Evolutionary conservation across 1,140 invertebrate genomes (phyloP), one percentile per base, ranked within the genome.

Genomic region (Ganaspis sp.): DNA sequence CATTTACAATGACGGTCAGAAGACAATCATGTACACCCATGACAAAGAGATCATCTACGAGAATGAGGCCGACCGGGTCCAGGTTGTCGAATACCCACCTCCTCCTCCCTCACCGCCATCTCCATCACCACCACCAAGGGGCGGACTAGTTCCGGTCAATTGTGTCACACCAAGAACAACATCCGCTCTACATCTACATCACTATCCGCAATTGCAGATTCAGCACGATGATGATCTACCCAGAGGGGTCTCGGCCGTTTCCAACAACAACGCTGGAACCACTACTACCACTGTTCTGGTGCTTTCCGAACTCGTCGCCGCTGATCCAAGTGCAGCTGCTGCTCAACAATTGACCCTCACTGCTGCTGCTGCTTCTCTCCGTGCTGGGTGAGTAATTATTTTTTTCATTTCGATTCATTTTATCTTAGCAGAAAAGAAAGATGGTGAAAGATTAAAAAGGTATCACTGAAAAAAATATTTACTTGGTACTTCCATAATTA

Each of bases 1-100:
- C 73, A 96, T 96, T 82, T 96, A 96, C 88, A 95, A 95, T 85
- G 95, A 96, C 81, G 95, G 95, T 29, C 95, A 95, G 85, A 95
- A 96, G 85, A 96, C 95, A 0, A 95, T 96, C 23, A 95, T 95
- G 85, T 96, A 96, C 82, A 96, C 95, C 1, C 90, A 91, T 76
- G 90, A 91, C 77, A 91, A 91, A 49, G 90, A 91, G 82, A 91
- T 91, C 75, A 91, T 91, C 23, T 91, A 91, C 75, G 90, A 91
- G 77, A 91, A 87, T 77, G 90, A 91, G 53, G 89, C 90, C 4
- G 90, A 91, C 19, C 76, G 89, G 9, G 89, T 91, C 0, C 90
- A 91, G 11, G 90, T 91, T 29, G 89, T 91, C 17, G 89, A 91
- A 53, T 91, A 91, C 54, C 90, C 90, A 0, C 90, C 89, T 3